A percentile compares a stretch with the other conserved stretches of the same genome.
Evolutionary conservation across 2,113 vertebrate species (phyloP).

Genomic region (Datnioides undecimradiatus): DNA sequence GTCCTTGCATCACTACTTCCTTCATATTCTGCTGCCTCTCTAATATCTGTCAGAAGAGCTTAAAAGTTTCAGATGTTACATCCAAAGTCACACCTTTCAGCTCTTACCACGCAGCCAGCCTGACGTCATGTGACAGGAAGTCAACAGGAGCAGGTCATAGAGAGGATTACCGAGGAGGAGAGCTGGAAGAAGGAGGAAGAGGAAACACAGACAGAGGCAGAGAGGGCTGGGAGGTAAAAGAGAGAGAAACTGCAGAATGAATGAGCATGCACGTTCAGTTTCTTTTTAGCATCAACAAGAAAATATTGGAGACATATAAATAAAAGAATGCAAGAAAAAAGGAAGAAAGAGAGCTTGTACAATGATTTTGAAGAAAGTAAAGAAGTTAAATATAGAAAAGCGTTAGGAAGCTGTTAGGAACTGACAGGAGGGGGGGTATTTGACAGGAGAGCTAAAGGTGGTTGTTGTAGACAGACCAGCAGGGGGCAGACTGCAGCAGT

Average conservation of each 20-base stretch:
- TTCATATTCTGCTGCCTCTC: background rate
- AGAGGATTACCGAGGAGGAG: constrained; percentile 71
- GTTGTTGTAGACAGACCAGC: constrained; percentile 2
- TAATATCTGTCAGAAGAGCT: background rate
- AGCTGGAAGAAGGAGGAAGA: constrained; percentile 53
- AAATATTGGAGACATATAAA: background rate
- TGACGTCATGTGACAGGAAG: constrained; percentile 72
- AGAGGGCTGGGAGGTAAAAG: constrained; percentile 38
- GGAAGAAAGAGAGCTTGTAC: background rate
- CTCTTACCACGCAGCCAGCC: constrained; percentile 77
- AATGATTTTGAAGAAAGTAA: background rate
- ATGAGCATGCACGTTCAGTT: constrained; percentile 37
- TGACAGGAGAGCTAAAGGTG: background rate
- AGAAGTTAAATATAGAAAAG: background rate
- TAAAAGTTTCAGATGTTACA: background rate
- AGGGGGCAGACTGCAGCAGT: constrained; percentile 52
- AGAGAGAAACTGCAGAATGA: constrained; percentile 46
- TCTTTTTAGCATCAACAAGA: constrained; percentile 6
- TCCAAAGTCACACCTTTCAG: constrained; percentile 58
- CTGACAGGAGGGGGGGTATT: background rate
- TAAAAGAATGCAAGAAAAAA: background rate
- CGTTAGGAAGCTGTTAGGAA: background rate
- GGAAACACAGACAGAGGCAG: constrained; percentile 33
- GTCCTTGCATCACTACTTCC: background rate
- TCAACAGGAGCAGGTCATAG: constrained; percentile 79